Conservation (phyloP, 2,888 invertebrate genomes). For the Galerucella pusilla region DNA sequence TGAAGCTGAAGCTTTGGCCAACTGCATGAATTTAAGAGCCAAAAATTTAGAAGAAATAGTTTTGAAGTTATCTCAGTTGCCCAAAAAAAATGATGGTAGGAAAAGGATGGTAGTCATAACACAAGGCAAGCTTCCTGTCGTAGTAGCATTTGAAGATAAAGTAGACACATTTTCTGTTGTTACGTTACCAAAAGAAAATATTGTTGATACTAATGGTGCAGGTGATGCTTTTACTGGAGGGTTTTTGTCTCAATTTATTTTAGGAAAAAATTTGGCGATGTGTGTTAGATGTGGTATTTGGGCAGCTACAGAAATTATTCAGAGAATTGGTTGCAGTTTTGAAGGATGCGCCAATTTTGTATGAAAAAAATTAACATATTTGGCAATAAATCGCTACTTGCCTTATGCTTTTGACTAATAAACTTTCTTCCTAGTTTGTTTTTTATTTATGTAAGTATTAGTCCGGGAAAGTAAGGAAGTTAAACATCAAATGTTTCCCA, state of each 20-base stretch:
- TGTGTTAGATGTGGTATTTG: constrained; percentile 91
- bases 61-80: constrained; percentile 76
- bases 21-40: constrained; percentile 77
- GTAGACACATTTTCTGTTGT: constrained; percentile 66
- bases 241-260: constrained; percentile 82
- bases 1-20: constrained; percentile 68
- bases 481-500: too few relatives aligned
- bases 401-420: not conserved
- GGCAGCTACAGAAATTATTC: constrained; percentile 88
- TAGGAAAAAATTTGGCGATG: constrained; percentile 71
- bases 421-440: not conserved
- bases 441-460: too few relatives aligned
- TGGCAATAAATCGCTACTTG: not conserved
- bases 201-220: constrained; percentile 98
- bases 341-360: constrained; percentile 70
- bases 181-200: constrained; percentile 74
- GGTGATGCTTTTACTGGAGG: constrained; percentile 99
- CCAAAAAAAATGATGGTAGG: constrained; percentile 79
- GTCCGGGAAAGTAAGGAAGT: too few relatives aligned
- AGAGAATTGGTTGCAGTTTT: constrained; percentile 91
- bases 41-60: constrained; percentile 87
- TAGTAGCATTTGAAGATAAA: too few relatives aligned
- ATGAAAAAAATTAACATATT: not conserved
- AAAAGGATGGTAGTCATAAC: constrained; percentile 71
- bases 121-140: too few relatives aligned